Base-by-base conservation (phyloP, 2,797 vertebrate species). In the Lepilemur septentrionalis region DNA sequence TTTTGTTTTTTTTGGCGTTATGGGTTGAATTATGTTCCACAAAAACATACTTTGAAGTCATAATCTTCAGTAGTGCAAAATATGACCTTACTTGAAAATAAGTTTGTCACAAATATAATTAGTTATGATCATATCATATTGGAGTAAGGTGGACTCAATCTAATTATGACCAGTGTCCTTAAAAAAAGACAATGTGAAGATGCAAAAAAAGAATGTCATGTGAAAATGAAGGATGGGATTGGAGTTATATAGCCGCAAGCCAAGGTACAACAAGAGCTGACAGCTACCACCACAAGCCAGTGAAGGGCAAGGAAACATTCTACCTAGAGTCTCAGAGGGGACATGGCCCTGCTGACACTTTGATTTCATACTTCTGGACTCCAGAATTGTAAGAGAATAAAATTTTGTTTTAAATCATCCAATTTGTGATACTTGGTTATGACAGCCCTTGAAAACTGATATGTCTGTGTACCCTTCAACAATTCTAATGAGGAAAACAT, bases 1-100 rank as follows among this genome's bases (percentile, higher is more conserved):
- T 23, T 61, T 48, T 73, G 20, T 46, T 92, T 95, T 95, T 67
- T 35, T 46, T 63, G 4, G 52, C 90, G 18, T 32, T 43, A 5
- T 38, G 28, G 5, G 22, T 30, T 75, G 30, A 93, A 76, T 11
- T 76, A 25, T 30, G 41, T 38, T 28, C 5, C 14, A 35, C 12
- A 4, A 38, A 38, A 92, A 25, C 8, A 20, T 67, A n/a, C 18
- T 13, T 15, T 81, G 15, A 76, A 73, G 11, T 61, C 12, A 41
- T 81, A 90, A 75, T 1, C 6, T 13, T 81, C 12, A 32, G 28
- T 38, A 43, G 20, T n/a, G 76, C 12, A 78, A 38, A 79, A 35
- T 25, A 32, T 52, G 46, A 65, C 7, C 20, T 87, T 52, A 41
- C 35, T 30, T 76, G n/a, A 48, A 79, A 93, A 43, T 52, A 72